phyloP scores from a whole-genome alignment of 1,140 invertebrate species.

The Meloidogyne hapla region DNA sequence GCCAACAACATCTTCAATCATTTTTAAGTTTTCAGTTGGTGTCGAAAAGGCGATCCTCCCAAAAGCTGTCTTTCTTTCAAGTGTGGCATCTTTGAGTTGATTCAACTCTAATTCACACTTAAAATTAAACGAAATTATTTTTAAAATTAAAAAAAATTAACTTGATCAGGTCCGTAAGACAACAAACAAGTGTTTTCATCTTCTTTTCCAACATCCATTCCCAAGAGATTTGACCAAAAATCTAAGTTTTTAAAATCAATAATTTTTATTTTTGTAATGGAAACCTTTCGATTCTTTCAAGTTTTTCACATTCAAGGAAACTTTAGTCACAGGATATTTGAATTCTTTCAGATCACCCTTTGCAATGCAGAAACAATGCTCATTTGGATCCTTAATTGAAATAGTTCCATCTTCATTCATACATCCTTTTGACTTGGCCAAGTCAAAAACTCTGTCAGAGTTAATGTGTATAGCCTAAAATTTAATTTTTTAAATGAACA shows the following conservation, averaged over 20 bases:
- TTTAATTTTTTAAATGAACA: conserved; percentile 26
- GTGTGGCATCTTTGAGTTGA: conserved; percentile 62
- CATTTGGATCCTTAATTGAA: conserved; percentile 79
- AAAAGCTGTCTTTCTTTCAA: conserved; percentile 85
- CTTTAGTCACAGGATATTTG: conserved; percentile 78
- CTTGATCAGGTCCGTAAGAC: conserved; percentile 47
- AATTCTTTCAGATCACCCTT: conserved; percentile 69
- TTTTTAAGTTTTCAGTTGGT: conserved; percentile 68
- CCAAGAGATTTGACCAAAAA: conserved; percentile 56
- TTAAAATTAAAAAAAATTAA: background rate
- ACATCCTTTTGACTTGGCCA: conserved; percentile 23
- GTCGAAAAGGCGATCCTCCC: conserved; percentile 71
- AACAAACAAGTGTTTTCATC: conserved; percentile 36
- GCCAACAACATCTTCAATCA: conserved; percentile 76
- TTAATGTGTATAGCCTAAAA: conserved; percentile 74
- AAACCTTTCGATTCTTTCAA: conserved; percentile 73
- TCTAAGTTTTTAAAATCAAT: conserved; percentile 14
- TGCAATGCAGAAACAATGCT: conserved; percentile 81
- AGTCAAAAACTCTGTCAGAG: conserved; percentile 74
- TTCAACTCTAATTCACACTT: conserved; percentile 53
- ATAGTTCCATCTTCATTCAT: conserved; percentile 48
- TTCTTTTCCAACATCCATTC: conserved; percentile 44
- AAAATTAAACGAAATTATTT: conserved; percentile 14
- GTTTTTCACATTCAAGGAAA: conserved; percentile 78
- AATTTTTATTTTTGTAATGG: background rate